phyloP scores from a whole-genome alignment of 2,888 invertebrate species.

The Parnassius glacialis region DNA sequence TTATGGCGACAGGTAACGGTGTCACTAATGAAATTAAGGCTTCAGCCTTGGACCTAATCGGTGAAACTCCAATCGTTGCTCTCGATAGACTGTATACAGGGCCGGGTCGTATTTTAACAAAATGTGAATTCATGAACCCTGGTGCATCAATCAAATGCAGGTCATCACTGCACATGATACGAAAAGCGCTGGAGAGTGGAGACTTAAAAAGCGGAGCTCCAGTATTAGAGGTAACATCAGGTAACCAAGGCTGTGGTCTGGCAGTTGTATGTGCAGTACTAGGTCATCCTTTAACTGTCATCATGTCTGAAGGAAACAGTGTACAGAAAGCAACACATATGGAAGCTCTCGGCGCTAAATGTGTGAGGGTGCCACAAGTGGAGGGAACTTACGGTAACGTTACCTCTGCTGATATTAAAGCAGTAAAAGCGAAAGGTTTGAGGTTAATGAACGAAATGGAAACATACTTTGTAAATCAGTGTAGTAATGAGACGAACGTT shows the following conservation, averaged over 20 bases:
- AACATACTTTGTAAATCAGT: conserved; percentile 69
- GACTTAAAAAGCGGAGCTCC: conserved; percentile 57
- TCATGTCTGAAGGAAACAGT: conserved; percentile 73
- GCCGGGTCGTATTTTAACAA: conserved; percentile 67
- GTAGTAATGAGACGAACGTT: conserved; percentile 57
- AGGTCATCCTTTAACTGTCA: conserved; percentile 64
- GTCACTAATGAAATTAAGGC: conserved; percentile 59
- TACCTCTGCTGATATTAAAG: conserved; percentile 62
- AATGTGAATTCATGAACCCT: conserved; percentile 76
- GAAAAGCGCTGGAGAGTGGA: conserved; percentile 52
- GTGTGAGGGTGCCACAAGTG: conserved; percentile 66
- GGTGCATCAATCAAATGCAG: conserved; percentile 72
- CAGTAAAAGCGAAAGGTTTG: conserved; percentile 58
- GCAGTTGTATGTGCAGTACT: conserved; percentile 71
- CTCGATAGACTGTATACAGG: conserved; percentile 65
- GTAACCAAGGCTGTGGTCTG: conserved; percentile 72
- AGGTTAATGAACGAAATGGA: conserved; percentile 54
- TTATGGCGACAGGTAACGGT: conserved; percentile 29
- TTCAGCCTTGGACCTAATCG: conserved; percentile 70
- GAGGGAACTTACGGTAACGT: conserved; percentile 72
- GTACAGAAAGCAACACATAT: conserved; percentile 69
- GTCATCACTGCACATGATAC: conserved; percentile 66
- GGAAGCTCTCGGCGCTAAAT: conserved; percentile 71
- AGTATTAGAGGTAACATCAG: conserved; percentile 69
- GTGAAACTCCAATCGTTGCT: conserved; percentile 69